Conservation (phyloP, 2,113 vertebrate genomes). For the pig (Sus scrofa) region DNA sequence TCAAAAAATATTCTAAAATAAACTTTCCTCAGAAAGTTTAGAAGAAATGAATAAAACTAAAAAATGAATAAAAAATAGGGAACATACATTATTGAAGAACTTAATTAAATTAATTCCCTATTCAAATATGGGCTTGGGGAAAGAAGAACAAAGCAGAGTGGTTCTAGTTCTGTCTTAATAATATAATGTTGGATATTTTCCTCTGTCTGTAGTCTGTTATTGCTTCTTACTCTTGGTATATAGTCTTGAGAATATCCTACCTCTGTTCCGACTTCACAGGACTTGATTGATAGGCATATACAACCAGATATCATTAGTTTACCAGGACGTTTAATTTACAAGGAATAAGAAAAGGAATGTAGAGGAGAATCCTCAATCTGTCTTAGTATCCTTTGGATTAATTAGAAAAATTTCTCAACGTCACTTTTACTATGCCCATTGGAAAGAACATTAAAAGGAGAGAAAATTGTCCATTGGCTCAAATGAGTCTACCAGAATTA, state of each 20-base stretch:
- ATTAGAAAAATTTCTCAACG: not conserved
- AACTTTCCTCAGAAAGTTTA: not conserved
- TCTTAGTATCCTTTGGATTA: not conserved
- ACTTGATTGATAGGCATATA: not conserved
- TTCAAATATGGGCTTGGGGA: not conserved
- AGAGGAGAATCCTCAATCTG: not conserved
- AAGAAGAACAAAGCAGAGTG: not conserved
- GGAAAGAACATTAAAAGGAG: not conserved
- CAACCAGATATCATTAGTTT: not conserved
- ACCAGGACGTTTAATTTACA: not conserved
- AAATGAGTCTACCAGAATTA: not conserved
- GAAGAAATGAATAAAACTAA: conserved; percentile 12
- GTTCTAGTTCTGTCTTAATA: not conserved
- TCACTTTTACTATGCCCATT: not conserved
- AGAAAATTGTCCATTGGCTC: not conserved
- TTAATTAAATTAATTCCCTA: not conserved
- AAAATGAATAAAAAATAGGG: not conserved
- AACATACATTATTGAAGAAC: not conserved
- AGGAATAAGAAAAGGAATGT: not conserved
- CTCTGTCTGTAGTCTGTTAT: not conserved
- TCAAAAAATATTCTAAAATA: conserved; percentile 8
- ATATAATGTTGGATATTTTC: not conserved
- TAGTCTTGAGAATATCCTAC: not conserved
- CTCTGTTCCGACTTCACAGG: not conserved
- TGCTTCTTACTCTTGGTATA: not conserved